Evolutionary conservation across 2,888 invertebrate genomes (phyloP), one percentile per base, ranked within the genome.

Genomic region (Crossocerus cetratus): DNA sequence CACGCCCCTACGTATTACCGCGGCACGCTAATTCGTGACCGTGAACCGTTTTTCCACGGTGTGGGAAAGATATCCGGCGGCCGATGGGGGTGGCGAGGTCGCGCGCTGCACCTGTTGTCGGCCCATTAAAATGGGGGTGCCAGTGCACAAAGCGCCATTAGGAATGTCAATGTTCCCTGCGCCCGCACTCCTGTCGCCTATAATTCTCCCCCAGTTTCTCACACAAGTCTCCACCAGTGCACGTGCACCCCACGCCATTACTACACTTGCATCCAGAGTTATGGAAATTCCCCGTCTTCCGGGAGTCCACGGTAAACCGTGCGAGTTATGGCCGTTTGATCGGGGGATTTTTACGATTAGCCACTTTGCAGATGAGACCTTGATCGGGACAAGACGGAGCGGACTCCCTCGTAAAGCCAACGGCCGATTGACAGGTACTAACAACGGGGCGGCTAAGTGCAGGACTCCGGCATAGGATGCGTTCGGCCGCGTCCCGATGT

Each of bases 61-160:
- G 76, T 11, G 11, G 74, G 78, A 11, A 80, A 83, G 82, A 83
- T 85, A 84, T 86, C 84, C 84, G 84, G 84, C 80, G 79, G 76
- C 76, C 83, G 78, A 81, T 74, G 80, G 79, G 82, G 83, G 83
- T 85, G 76, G 75, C 76, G 76, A 78, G 64, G n/a, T 14, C 49
- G 16, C 74, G 75, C 55, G 69, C 59, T 61, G 76, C 80, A 80
- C 78, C 80, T 81, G 80, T 76, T 55, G 18, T 64, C 32, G 23
- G 54, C 59, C 23, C 59, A 54, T 62, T 73, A 61, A 80, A 74
- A 68, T 73, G 74, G 76, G 72, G 76, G 74, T 77, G 72, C 77
- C 76, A 69, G 74, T 65, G 80, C n/a, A 49, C 16, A 32, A 77
- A 78, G 77, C 65, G 77, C 70, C 73, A 67, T 68, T 71, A 68